phyloP scores from a whole-genome alignment of 1,140 invertebrate species.

The Zaprionus gabonicus region DNA sequence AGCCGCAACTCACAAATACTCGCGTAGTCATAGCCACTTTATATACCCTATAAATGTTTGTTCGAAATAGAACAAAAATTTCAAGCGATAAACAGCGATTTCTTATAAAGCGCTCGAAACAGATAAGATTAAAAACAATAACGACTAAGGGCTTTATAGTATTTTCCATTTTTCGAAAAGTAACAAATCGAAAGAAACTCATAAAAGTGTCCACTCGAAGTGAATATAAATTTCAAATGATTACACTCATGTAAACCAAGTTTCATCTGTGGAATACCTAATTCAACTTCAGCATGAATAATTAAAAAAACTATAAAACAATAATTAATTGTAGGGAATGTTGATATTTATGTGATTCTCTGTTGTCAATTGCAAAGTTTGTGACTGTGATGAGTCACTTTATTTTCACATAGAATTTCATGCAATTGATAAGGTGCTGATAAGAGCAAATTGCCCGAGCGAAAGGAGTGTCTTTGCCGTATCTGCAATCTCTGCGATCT shows the following conservation, averaged over 20 bases:
- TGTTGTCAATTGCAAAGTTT: constrained; percentile 16
- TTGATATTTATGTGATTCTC: not conserved
- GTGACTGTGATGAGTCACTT: constrained; percentile 29
- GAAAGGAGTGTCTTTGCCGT: not conserved
- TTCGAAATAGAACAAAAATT: constrained; percentile 3
- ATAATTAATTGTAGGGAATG: not conserved
- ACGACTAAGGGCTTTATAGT: constrained; percentile 21
- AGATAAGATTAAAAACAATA: constrained; percentile 36
- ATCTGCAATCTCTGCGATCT: not conserved
- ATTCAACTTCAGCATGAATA: not conserved
- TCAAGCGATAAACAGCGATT: constrained; percentile 31
- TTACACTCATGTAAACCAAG: not conserved
- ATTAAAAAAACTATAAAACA: not conserved
- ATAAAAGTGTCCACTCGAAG: constrained; percentile 29
- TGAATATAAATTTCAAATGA: constrained; percentile 15
- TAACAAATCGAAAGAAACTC: not conserved
- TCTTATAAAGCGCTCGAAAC: constrained; percentile 8
- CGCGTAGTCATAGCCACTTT: constrained; percentile 8
- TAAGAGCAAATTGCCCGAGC: not conserved
- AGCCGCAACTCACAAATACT: constrained; percentile 8
- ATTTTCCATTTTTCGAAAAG: not conserved
- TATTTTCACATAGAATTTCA: constrained; percentile 8
- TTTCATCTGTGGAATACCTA: constrained; percentile 14
- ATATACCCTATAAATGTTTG: constrained; percentile 39
- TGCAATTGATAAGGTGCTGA: constrained; percentile 27